Evolutionary conservation across 1,140 invertebrate genomes (phyloP).

Genomic region (Melitaea cinxia): DNA sequence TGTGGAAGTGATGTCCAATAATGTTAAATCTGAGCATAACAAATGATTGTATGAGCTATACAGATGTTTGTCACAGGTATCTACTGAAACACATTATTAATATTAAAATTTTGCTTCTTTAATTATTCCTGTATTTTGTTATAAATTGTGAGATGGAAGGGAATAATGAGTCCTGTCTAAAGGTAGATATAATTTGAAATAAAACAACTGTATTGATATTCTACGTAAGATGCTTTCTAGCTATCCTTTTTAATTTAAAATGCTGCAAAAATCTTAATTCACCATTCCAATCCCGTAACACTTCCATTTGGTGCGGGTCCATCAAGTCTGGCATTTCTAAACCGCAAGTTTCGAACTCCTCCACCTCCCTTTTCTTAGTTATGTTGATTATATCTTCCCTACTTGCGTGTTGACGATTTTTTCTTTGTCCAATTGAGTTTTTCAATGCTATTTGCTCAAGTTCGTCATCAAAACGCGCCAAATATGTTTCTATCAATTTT

Average conservation of each 20-base stretch:
- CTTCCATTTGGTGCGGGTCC: constrained; percentile 81
- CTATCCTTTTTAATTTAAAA: constrained; percentile 85
- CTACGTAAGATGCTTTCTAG: constrained; percentile 73
- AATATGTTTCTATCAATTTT: constrained; percentile 83
- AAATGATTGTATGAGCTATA: too few species aligned
- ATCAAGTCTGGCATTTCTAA: constrained; percentile 87
- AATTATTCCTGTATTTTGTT: too few species aligned
- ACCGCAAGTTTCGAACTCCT: constrained; percentile 88
- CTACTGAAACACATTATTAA: too few species aligned
- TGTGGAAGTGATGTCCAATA: too few species aligned
- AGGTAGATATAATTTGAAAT: background rate
- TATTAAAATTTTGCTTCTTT: too few species aligned
- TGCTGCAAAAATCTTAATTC: constrained; percentile 85
- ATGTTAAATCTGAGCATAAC: too few species aligned
- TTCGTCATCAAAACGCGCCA: constrained; percentile 87
- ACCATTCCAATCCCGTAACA: constrained; percentile 86
- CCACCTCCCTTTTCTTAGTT: constrained; percentile 85
- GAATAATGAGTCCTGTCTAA: too few species aligned
- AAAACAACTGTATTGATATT: background rate
- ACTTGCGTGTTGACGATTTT: constrained; percentile 88
- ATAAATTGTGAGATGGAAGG: background rate
- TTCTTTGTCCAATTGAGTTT: constrained; percentile 87
- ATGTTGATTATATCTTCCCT: constrained; percentile 88
- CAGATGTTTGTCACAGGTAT: too few species aligned
- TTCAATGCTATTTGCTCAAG: constrained; percentile 88